phyloP scores from a whole-genome alignment of 2,888 invertebrate species.

The Sesia apiformis region DNA sequence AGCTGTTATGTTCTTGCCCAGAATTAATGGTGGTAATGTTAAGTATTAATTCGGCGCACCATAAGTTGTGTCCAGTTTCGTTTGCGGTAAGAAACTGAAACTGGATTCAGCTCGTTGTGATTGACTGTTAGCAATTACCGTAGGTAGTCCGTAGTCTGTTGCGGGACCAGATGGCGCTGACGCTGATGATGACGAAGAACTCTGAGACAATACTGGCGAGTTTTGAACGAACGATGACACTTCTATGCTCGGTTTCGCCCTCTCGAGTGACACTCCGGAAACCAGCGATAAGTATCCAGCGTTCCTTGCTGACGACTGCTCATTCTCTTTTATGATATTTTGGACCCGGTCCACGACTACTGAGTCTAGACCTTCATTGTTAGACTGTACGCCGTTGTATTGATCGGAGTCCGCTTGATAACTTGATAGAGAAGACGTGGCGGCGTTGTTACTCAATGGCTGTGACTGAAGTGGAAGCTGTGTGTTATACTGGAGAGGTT shows the following conservation, averaged over 20 bases:
- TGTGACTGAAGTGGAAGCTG: constrained; percentile 31
- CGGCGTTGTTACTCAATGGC: constrained; percentile 14
- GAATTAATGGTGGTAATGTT: background rate
- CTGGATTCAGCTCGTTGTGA: constrained; percentile 19
- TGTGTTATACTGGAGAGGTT: constrained; percentile 7
- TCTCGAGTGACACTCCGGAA: constrained; percentile 55
- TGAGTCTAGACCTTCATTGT: constrained; percentile 46
- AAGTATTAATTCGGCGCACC: constrained; percentile 42
- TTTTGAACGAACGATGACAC: constrained; percentile 57
- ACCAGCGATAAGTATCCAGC: constrained; percentile 55
- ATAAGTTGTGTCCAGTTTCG: constrained; percentile 42
- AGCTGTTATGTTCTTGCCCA: background rate
- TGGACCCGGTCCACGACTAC: constrained; percentile 48
- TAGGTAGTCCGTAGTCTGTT: constrained; percentile 33
- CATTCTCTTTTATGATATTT: constrained; percentile 52
- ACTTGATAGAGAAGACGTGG: constrained; percentile 33
- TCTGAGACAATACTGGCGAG: constrained; percentile 20
- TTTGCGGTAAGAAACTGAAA: constrained; percentile 45
- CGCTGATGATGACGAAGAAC: constrained; percentile 10
- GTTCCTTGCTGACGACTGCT: constrained; percentile 50
- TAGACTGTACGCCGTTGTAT: constrained; percentile 32
- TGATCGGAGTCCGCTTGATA: constrained; percentile 56
- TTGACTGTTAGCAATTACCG: constrained; percentile 22
- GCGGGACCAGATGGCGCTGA: constrained; percentile 15
- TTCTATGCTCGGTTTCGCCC: constrained; percentile 58